Base-by-base conservation (phyloP, 2,113 vertebrate genomes). In the Triplophysa dalaica region DNA sequence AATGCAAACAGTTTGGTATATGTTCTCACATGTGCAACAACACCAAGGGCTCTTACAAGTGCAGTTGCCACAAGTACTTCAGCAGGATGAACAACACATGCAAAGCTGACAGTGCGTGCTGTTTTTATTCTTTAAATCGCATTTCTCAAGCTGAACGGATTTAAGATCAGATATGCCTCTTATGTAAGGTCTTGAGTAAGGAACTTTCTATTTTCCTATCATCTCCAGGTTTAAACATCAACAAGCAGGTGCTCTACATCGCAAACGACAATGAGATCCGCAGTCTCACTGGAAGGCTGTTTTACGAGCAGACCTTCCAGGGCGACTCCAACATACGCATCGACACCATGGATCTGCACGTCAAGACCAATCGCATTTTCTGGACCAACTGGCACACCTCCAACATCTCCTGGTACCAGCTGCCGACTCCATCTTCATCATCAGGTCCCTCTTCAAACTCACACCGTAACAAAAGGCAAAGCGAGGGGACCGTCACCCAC, bases 341-440 rank as follows among this genome's bases (percentile, higher is more conserved):
- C 0, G 96, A 98, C 0, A 95, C 97, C 45, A 97, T 98, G 96
- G 97, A 99, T 83, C 90, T 98, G 63, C 95, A 98, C 0, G 85
- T 98, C 83, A 99, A 98, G 89, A 95, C 94, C 66, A 96, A 96
- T 87, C 95, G 93, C 41, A 95, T 99, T 91, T 99, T 96, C 84
- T 99, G 97, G 97, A 99, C 96, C 84, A 99, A 98, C 91, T 99
- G 97, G 97, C 97, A 99, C 93, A 98, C 94, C 0, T 94, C 95
- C 68, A 92, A 92, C 45, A 99, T 99, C 91, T 99, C 96, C 0
- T 96, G 92, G 81, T 94, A 94, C 2, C 95, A 96, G 81, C 94
- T 99, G 76, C 95, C 94, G 8, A 58, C 89, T 26, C 81, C 87
- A 3, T 74, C 88, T 58, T 86, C 87, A 0, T 91, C 86, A 0